Evolutionary conservation across 2,888 invertebrate species (phyloP).

Genomic region (Eueremaeus valkanovi): DNA sequence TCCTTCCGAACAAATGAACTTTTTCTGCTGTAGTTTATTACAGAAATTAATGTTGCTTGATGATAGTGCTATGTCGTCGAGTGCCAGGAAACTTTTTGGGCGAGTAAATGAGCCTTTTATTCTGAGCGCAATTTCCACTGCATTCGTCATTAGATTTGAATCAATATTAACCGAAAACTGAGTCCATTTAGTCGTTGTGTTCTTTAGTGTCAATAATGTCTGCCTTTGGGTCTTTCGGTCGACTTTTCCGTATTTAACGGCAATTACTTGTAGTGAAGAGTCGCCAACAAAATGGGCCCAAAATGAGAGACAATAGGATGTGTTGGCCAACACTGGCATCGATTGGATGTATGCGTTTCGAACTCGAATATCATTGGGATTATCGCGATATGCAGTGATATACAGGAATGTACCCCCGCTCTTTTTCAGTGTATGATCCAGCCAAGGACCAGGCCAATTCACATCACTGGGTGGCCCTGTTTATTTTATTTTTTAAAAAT

Average conservation of each 20-base stretch:
- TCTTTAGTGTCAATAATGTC: background rate
- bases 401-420: constrained; percentile 18
- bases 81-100: constrained; percentile 10
- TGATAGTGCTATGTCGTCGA: constrained; percentile 17
- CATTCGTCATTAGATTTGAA: background rate
- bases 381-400: background rate
- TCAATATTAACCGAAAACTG: background rate
- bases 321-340: background rate
- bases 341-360: background rate
- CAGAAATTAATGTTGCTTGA: no score
- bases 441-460: constrained; percentile 20
- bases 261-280: background rate
- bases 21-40: background rate
- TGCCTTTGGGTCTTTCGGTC: background rate
- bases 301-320: background rate
- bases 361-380: no score
- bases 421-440: constrained; percentile 17
- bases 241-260: background rate
- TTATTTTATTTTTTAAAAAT: no score
- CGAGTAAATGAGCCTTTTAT: background rate
- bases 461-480: background rate
- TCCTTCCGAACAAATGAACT: background rate
- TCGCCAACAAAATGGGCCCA: background rate
- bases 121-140: background rate
- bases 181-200: background rate